Conservation (phyloP, 2,113 vertebrate genomes). For the Ictalurus punctatus region DNA sequence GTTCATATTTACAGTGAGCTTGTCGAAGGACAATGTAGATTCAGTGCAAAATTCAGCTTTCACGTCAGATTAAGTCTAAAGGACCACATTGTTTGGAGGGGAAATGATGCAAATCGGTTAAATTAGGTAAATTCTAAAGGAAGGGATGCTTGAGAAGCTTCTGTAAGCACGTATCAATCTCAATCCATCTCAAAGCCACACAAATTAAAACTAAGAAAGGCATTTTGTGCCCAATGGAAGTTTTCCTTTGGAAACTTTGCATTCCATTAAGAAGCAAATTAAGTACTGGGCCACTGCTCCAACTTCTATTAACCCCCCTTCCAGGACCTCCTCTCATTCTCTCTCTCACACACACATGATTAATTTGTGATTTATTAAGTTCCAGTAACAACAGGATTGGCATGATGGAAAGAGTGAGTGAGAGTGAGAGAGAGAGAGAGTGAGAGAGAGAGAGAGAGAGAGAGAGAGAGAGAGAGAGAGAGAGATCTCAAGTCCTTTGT, state of each 20-base stretch:
- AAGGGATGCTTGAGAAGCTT: constrained; percentile 61
- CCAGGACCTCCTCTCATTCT: constrained; percentile 29
- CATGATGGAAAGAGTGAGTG: constrained; percentile 18
- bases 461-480: neutral
- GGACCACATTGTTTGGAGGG: constrained; percentile 65
- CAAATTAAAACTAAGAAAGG: constrained; percentile 72
- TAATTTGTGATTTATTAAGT: constrained; percentile 75
- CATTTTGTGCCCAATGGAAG: constrained; percentile 75
- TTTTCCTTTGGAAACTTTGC: constrained; percentile 74
- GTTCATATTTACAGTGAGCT: neutral
- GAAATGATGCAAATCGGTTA: constrained; percentile 66
- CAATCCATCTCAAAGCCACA: constrained; percentile 61
- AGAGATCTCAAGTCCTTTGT: neutral
- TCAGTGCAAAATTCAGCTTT: constrained; percentile 36
- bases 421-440: neutral
- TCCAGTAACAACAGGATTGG: constrained; percentile 58
- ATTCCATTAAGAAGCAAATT: constrained; percentile 75
- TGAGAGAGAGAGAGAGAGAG: constrained; percentile 19
- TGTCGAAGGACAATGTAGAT: constrained; percentile 10
- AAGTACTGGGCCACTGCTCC: constrained; percentile 68
- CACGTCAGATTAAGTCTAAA: constrained; percentile 62
- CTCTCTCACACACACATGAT: constrained; percentile 41
- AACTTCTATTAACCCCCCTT: constrained; percentile 43
- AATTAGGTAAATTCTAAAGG: constrained; percentile 59
- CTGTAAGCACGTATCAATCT: constrained; percentile 74